Conservation (phyloP, 2,113 vertebrate species). For the Phalacrocorax pelagicus region DNA sequence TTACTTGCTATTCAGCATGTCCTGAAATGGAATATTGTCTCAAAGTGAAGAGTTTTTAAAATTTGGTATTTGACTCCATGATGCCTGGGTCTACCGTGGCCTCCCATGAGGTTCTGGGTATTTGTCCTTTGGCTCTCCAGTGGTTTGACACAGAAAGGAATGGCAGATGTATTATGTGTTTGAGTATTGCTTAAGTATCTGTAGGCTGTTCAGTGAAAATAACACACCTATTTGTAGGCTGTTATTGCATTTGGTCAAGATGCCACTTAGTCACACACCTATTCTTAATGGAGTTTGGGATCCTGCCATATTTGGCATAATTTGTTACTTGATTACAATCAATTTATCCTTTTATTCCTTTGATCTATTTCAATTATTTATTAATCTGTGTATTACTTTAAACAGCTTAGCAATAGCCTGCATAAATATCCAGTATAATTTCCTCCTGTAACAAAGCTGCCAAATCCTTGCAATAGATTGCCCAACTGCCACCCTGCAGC, state of each 20-base stretch:
- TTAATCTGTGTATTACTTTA: not conserved
- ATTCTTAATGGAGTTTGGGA: not conserved
- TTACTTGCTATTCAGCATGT: not conserved
- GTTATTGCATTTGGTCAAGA: not conserved
- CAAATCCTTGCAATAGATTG: not conserved
- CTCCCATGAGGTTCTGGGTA: not conserved
- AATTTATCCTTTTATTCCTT: not conserved
- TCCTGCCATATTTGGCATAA: not conserved
- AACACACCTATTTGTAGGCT: not conserved
- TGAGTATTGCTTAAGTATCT: not conserved
- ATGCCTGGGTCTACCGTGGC: not conserved
- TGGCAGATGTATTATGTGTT: not conserved
- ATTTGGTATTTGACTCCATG: not conserved
- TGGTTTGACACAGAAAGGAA: not conserved
- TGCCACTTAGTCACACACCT: not conserved
- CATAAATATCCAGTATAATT: not conserved
- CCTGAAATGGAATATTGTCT: not conserved
- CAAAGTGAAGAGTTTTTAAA: not conserved
- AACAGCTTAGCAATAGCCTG: not conserved
- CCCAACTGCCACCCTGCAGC: not conserved
- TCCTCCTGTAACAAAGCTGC: not conserved
- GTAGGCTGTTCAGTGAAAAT: not conserved
- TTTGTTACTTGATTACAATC: not conserved
- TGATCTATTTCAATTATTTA: slow-evolving; percentile 9
- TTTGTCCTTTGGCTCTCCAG: not conserved